Conservation (phyloP, 2,113 vertebrate species). For the Nematolebias whitei region DNA sequence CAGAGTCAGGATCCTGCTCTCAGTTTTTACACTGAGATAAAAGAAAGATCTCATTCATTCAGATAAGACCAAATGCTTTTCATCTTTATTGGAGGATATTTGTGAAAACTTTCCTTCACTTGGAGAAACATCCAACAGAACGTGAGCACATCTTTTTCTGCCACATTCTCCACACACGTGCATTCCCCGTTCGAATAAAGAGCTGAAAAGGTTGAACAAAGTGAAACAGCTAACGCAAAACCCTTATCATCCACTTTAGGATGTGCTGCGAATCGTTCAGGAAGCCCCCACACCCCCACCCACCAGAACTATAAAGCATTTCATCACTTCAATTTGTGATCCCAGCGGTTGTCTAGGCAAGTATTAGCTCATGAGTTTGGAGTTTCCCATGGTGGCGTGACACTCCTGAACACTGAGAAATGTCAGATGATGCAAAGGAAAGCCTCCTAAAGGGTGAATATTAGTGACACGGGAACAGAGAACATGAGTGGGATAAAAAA, state of each 20-base stretch:
- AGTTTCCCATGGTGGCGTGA: conserved; percentile 29
- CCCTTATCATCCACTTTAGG: conserved; percentile 8
- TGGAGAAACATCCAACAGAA: not conserved
- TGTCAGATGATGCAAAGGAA: conserved; percentile 69
- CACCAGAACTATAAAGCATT: conserved; percentile 27
- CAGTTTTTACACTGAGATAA: too few species aligned
- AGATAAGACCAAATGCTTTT: too few species aligned
- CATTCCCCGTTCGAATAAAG: not conserved
- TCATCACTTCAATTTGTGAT: conserved; percentile 57
- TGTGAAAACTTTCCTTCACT: too few species aligned
- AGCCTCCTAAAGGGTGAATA: conserved; percentile 42
- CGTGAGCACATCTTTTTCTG: not conserved
- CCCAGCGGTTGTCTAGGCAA: conserved; percentile 51
- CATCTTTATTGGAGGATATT: too few species aligned
- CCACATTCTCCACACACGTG: not conserved
- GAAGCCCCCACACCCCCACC: too few species aligned
- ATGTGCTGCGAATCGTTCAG: too few species aligned
- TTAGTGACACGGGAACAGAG: conserved; percentile 47
- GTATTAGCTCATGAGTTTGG: conserved; percentile 41
- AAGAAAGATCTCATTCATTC: too few species aligned
- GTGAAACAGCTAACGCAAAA: conserved; percentile 16
- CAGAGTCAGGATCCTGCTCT: too few species aligned
- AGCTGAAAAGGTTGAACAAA: not conserved
- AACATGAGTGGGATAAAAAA: conserved; percentile 15
- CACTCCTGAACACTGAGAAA: conserved; percentile 38